Evolutionary conservation across 2,888 invertebrate genomes (phyloP), one percentile per base, ranked within the genome.

Genomic region (Meganola albula): DNA sequence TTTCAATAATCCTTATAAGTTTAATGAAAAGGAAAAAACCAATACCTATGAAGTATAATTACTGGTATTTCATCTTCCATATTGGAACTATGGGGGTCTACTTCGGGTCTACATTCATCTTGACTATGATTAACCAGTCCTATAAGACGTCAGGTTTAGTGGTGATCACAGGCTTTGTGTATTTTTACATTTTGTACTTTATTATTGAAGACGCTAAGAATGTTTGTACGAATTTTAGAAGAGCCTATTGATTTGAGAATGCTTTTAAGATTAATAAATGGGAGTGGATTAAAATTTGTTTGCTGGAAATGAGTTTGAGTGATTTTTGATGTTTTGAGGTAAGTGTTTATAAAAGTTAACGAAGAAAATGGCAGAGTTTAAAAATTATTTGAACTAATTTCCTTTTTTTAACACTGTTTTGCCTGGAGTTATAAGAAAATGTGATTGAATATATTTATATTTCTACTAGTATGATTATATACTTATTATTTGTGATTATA

Each of bases 21-120:
- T 68, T 64, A 23, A 31, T 64, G 10, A 71, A 63, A 29, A 48
- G 64, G 31, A 55, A 55, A 4, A 54, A 63, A 1, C 66, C 67
- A 0, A 30, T 66, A 0, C 27, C 49, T 10, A 23, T 63, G 6
- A 72, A 68, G 27, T 73, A 67, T 25, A 68, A 73, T 20, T 48
- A 63, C 2, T 72, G 71, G 68, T 79, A 78, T 31, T 40, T 73
- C 1, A 23, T 58, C 4, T 72, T 73, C 37, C 78, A 80, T 33
- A 28, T 67, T 1, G 32, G 50, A 0, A 45, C 67, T 1, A 74
- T 73, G 60, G 35, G 44, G 1, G 21, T 71, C 1, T 71, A 72
- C 22, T 32, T 73, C 1, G 34, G 46, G 2, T 52, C 65, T 1
- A 67, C 63, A 24, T 40, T 70, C 2, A 22, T 64, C 5, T 50